Conservation (phyloP, 2,113 vertebrate genomes). For the Cephalopholis sonnerati region DNA sequence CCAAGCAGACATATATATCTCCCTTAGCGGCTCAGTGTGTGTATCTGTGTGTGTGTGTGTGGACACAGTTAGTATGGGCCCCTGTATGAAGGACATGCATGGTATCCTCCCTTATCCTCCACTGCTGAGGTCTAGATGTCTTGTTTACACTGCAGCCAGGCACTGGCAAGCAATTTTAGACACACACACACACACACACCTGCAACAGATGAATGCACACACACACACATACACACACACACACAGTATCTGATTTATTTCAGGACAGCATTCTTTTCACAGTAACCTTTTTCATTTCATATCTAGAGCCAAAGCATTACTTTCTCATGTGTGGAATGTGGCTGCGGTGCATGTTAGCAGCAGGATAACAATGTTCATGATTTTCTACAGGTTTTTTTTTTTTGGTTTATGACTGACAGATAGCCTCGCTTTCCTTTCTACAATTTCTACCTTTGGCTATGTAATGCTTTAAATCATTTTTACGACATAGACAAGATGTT, state of each 20-base stretch:
- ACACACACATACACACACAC: slow-evolving; percentile 30
- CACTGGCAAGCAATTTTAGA: slow-evolving; percentile 78
- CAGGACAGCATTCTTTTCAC: slow-evolving; percentile 31
- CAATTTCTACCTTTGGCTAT: not conserved
- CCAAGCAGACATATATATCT: slow-evolving; percentile 75
- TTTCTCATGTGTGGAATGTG: slow-evolving; percentile 34
- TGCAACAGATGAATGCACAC: slow-evolving; percentile 23
- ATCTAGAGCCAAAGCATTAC: slow-evolving; percentile 59
- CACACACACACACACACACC: slow-evolving; percentile 39
- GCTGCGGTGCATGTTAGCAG: slow-evolving; percentile 23
- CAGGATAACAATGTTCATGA: slow-evolving; percentile 3
- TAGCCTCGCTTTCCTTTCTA: not conserved
- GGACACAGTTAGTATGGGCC: slow-evolving; percentile 57
- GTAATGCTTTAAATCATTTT: not conserved
- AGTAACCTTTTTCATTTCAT: slow-evolving; percentile 65
- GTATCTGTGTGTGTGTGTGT: slow-evolving; percentile 40
- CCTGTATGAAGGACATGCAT: slow-evolving; percentile 76
- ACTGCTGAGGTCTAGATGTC: slow-evolving; percentile 76
- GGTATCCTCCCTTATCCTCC: slow-evolving; percentile 79
- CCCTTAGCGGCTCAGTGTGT: slow-evolving; percentile 53
- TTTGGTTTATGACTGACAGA: slow-evolving; percentile 1
- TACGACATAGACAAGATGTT: not conserved
- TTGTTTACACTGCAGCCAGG: slow-evolving; percentile 78
- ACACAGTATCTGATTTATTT: slow-evolving; percentile 65
- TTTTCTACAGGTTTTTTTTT: not conserved